Evolutionary conservation across 2,113 vertebrate species (phyloP).

Genomic region (Ceuthmochares aereus): DNA sequence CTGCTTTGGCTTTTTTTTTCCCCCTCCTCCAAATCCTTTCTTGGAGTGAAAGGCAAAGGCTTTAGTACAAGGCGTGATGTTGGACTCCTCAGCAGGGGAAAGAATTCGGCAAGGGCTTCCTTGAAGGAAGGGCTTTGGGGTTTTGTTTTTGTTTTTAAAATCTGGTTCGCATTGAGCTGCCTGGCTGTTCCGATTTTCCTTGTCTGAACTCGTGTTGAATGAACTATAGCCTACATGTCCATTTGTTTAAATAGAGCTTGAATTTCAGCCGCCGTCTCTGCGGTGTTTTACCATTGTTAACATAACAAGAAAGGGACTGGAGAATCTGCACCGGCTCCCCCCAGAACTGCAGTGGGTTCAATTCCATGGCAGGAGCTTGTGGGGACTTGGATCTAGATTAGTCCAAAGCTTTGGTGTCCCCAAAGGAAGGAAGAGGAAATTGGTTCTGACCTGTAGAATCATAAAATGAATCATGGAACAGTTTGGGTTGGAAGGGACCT

Average conservation of each 20-base stretch:
- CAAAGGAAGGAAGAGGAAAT: background rate
- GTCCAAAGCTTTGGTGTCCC: background rate
- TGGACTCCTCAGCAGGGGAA: slow-evolving; percentile 54
- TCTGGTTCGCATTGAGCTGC: slow-evolving; percentile 56
- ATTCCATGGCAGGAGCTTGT: background rate
- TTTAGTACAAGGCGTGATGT: slow-evolving; percentile 37
- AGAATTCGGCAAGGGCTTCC: slow-evolving; percentile 50
- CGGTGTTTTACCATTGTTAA: slow-evolving; percentile 37
- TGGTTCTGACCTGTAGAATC: background rate
- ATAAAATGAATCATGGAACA: too few species aligned
- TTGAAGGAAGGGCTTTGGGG: slow-evolving; percentile 61
- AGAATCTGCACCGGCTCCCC: background rate
- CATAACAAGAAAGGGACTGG: background rate
- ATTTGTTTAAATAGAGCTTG: slow-evolving; percentile 48
- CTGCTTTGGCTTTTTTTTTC: background rate
- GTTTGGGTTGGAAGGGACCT: too few species aligned
- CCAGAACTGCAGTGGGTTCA: background rate
- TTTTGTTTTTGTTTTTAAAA: slow-evolving; percentile 69
- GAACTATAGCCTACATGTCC: slow-evolving; percentile 53
- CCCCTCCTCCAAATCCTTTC: background rate
- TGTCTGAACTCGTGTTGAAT: slow-evolving; percentile 31
- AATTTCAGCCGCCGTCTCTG: slow-evolving; percentile 35
- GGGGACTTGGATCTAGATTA: background rate
- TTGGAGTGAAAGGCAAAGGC: slow-evolving; percentile 37
- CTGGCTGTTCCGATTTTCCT: slow-evolving; percentile 56